Percentiles rank a stretch among this genome's conserved stretches.
These are phyloP conservation scores for Aplochiton taeniatus DNA, from an alignment of 2,797 vertebrate genomes.

Conservation along the genomic window DNA sequence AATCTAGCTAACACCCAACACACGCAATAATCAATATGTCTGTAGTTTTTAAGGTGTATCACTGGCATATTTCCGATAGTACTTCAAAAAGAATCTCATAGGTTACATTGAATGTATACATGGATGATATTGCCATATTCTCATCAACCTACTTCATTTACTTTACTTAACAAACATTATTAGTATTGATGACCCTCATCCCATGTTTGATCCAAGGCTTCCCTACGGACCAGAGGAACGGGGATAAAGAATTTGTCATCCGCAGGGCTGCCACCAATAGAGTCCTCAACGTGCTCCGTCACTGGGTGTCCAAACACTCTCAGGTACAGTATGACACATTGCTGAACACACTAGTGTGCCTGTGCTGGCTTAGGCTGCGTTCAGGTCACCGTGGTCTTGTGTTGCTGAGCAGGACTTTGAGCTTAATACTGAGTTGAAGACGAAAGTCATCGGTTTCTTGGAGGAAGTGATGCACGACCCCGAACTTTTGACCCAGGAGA, in stretches of 20 bases:
- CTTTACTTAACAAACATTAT: not conserved
- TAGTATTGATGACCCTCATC: not conserved
- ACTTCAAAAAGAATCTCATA: too few species aligned
- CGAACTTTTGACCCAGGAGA: constrained; percentile 92
- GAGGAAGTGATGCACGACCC: constrained; percentile 98
- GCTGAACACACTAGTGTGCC: not conserved
- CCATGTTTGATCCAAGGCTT: constrained; percentile 74
- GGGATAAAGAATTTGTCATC: constrained; percentile 97
- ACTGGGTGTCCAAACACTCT: constrained; percentile 97
- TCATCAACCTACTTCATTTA: not conserved
- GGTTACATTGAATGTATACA: not conserved
- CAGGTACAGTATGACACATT: constrained; percentile 75
- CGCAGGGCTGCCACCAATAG: constrained; percentile 93
- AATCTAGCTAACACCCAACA: too few species aligned
- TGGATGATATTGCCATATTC: constrained; percentile 53
- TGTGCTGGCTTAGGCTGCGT: not conserved
- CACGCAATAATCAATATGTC: too few species aligned
- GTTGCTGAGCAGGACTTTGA: constrained; percentile 87
- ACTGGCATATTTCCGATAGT: too few species aligned
- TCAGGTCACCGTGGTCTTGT: constrained; percentile 27
- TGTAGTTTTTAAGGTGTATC: too few species aligned
- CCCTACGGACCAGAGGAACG: constrained; percentile 90
- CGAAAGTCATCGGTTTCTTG: constrained; percentile 88
- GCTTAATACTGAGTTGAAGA: constrained; percentile 85
- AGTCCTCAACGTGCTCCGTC: constrained; percentile 93